Base-by-base conservation (phyloP, 1,140 invertebrate genomes). In the Calosoma granatense region DNA sequence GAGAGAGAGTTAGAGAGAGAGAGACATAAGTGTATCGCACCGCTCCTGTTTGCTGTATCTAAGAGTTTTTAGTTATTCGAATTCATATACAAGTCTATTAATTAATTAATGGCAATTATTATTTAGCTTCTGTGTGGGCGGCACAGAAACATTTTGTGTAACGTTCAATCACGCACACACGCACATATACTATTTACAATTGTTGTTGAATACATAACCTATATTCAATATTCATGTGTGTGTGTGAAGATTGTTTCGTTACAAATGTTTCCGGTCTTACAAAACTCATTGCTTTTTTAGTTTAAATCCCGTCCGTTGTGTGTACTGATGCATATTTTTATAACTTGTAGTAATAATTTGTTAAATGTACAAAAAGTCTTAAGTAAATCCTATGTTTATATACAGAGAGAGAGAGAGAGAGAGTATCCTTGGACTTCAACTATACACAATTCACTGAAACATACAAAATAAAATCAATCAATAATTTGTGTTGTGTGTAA, bases 381-480 rank as follows among this genome's bases (percentile, higher is more conserved):
- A 47, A 47, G n/a, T 47, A 47, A 47, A 47, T 47, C 17, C 41
- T 47, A 47, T 12, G 9, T 47, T 47, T 47, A 12, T 47, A n/a
- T n/a, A n/a, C n/a, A n/a, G n/a, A n/a, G n/a, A n/a, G n/a, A n/a
- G n/a, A n/a, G n/a, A n/a, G n/a, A n/a, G n/a, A n/a, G n/a, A n/a
- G n/a, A n/a, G n/a, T n/a, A n/a, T n/a, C n/a, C 41, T 9, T 47
- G 41, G 41, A 47, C 41, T 47, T n/a, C 9, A 17, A 47, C 41
- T 47, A 47, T 47, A 47, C n/a, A n/a, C 41, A 47, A 47, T 47
- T 47, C 41, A 47, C 41, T 47, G 41, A 47, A 47, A 47, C 6
- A 47, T 6, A 47, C n/a, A 47, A 47, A 47, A 47, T 47, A 47
- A 47, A 47, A 47, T 47, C 6, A 47, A 47, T 47, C 41, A 47